These are phyloP conservation scores for Platanista minor DNA, from an alignment of 2,113 vertebrate species.

Conservation along the genomic window DNA sequence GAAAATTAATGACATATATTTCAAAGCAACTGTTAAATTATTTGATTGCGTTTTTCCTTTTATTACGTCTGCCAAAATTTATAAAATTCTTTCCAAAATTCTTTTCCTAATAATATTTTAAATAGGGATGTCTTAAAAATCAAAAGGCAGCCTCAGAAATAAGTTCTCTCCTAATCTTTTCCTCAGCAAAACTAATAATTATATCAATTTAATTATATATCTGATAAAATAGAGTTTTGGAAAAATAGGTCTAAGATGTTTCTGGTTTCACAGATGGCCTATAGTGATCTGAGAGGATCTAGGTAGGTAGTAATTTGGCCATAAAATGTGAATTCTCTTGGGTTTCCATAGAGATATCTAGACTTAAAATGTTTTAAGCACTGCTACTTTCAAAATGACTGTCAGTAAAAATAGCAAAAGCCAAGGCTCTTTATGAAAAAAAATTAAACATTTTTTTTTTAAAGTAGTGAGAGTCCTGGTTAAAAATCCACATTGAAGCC, in stretches of 20 bases:
- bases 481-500: neutral
- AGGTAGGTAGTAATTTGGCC: slow-evolving; percentile 75
- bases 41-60: slow-evolving; percentile 59
- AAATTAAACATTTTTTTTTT: neutral
- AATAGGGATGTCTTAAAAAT: slow-evolving; percentile 57
- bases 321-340: slow-evolving; percentile 59
- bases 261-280: slow-evolving; percentile 72
- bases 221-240: neutral
- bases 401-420: slow-evolving; percentile 54
- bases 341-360: slow-evolving; percentile 81
- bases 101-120: slow-evolving; percentile 70
- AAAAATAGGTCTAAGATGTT: slow-evolving; percentile 68
- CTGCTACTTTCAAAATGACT: slow-evolving; percentile 66
- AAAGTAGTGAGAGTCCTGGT: slow-evolving; percentile 3
- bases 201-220: slow-evolving; percentile 52
- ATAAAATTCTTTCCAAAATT: slow-evolving; percentile 43
- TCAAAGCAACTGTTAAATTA: slow-evolving; percentile 63
- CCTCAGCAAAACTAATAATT: neutral
- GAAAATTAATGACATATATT: slow-evolving; percentile 67
- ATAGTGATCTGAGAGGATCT: slow-evolving; percentile 67
- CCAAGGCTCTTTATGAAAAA: slow-evolving; percentile 17
- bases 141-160: slow-evolving; percentile 56
- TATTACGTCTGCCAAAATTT: slow-evolving; percentile 55
- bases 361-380: slow-evolving; percentile 67
- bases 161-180: slow-evolving; percentile 21